Evolutionary conservation across 2,888 invertebrate genomes (phyloP).

Genomic region (Hirtodrosophila trivittata): DNA sequence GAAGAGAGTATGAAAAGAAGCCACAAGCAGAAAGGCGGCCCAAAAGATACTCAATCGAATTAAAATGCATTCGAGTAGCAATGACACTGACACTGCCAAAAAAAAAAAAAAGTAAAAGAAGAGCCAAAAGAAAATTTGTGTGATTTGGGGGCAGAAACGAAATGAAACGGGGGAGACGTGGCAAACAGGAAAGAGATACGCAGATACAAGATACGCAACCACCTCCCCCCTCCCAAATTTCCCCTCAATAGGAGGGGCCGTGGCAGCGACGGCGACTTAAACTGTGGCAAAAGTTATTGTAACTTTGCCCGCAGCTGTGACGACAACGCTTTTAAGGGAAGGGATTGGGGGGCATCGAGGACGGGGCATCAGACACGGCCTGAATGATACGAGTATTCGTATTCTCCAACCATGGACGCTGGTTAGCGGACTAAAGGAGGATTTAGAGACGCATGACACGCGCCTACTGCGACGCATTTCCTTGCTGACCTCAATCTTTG

Average conservation of each 20-base stretch:
- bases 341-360: background rate
- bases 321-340: constrained; percentile 12
- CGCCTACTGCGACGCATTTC: constrained; percentile 67
- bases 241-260: background rate
- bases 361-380: background rate
- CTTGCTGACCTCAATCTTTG: constrained; percentile 66
- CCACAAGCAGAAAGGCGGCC: constrained; percentile 20
- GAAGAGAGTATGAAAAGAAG: constrained; percentile 5
- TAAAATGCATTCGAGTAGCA: constrained; percentile 75
- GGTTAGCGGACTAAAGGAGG: background rate
- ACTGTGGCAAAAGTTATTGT: constrained; percentile 77
- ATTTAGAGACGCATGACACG: constrained; percentile 48
- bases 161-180: background rate
- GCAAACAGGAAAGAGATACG: constrained; percentile 2
- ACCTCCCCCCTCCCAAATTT: no score
- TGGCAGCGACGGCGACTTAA: constrained; percentile 38
- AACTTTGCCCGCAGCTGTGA: constrained; percentile 61
- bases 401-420: background rate
- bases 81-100: constrained; percentile 62
- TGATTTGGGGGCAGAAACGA: constrained; percentile 6
- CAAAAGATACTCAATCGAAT: constrained; percentile 68
- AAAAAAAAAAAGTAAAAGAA: constrained; percentile 13
- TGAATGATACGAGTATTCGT: no score
- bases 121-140: constrained; percentile 17
- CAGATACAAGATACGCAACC: constrained; percentile 49